Percentiles rank a stretch among this genome's conserved stretches.
phyloP scores from a whole-genome alignment of 1,140 invertebrate species.

The Laodelphax striatellus region DNA sequence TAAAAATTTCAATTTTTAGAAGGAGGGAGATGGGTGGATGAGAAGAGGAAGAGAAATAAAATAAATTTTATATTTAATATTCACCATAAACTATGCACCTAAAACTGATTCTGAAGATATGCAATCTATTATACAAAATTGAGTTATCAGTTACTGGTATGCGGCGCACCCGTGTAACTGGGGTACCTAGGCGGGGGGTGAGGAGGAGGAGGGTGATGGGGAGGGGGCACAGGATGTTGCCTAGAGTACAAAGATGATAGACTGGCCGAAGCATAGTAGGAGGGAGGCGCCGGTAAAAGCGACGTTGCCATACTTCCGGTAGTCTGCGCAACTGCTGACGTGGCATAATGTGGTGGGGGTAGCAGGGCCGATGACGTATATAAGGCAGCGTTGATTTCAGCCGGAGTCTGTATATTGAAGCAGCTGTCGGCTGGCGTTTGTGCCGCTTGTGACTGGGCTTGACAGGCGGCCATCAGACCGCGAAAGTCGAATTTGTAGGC shows the following conservation, averaged over 20 bases:
- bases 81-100: too few relatives aligned
- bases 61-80: too few relatives aligned
- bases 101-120: too few relatives aligned
- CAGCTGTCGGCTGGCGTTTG: conserved; percentile 13
- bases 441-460: conserved; percentile 47
- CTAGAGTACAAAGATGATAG: conserved; percentile 8
- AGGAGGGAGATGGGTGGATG: too few relatives aligned
- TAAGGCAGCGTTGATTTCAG: conserved; percentile 2
- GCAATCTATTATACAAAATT: too few relatives aligned
- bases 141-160: too few relatives aligned
- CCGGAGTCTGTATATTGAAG: neutral
- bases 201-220: conserved; percentile 11
- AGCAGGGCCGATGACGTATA: conserved; percentile 4
- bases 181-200: conserved; percentile 6
- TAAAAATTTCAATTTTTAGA: too few relatives aligned
- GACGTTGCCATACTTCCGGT: neutral
- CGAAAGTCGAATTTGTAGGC: conserved; percentile 90
- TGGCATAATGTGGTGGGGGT: conserved; percentile 1
- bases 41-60: too few relatives aligned
- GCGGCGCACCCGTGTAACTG: neutral
- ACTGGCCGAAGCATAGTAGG: conserved; percentile 11
- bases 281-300: conserved; percentile 8
- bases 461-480: conserved; percentile 71
- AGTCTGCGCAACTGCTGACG: neutral
- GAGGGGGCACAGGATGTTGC: conserved; percentile 9